phyloP scores from a whole-genome alignment of 2,797 vertebrate species.

The Alfaro cultratus region DNA sequence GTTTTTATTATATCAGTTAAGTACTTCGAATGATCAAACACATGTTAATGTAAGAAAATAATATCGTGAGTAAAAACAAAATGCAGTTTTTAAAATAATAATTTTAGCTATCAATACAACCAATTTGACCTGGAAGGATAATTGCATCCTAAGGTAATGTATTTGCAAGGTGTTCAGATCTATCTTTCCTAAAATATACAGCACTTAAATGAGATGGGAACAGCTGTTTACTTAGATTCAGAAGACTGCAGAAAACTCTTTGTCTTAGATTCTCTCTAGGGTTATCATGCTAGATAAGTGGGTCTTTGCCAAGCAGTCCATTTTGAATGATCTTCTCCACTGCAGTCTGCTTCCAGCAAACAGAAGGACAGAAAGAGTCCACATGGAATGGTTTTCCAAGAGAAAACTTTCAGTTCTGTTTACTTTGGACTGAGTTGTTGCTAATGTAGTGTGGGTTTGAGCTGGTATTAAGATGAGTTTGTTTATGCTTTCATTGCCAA shows the following conservation, averaged over 20 bases:
- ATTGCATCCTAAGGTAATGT: not conserved
- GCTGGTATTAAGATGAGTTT: not conserved
- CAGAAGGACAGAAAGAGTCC: not conserved
- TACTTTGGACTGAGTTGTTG: not conserved
- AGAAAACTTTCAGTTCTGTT: not conserved
- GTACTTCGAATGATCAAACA: not conserved
- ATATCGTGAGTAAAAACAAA: not conserved
- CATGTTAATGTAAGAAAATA: not conserved
- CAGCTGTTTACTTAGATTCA: not conserved
- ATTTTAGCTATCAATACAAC: not conserved
- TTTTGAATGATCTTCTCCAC: not conserved
- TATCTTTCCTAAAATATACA: not conserved
- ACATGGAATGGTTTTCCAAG: not conserved
- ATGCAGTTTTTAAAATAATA: not conserved
- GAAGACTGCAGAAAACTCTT: not conserved
- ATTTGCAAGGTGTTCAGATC: not conserved
- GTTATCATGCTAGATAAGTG: not conserved
- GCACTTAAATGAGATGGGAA: not conserved
- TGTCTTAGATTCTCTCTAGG: not conserved
- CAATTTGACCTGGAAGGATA: not conserved
- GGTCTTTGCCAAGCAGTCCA: not conserved
- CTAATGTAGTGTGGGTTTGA: not conserved
- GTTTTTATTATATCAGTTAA: not conserved
- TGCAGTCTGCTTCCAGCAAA: not conserved
- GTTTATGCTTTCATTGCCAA: not conserved